phyloP scores from a whole-genome alignment of 2,113 vertebrate genomes.

The Dromiciops gliroides region DNA sequence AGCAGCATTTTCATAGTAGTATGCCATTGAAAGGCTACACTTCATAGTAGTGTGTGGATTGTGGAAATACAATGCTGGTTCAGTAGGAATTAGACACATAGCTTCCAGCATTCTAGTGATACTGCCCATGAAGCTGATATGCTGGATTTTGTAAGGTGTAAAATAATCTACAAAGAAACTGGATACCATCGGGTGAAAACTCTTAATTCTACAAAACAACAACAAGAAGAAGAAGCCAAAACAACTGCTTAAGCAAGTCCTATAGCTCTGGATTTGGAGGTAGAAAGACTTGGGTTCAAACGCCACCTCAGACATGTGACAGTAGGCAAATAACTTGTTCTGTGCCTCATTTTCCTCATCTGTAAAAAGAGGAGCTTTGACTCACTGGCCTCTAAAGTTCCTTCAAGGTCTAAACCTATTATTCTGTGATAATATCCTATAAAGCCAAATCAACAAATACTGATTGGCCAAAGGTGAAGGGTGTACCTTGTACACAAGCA shows the following conservation, averaged over 20 bases:
- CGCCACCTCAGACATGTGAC: not conserved
- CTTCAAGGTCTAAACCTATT: not conserved
- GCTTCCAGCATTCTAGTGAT: not conserved
- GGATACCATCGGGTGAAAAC: not conserved
- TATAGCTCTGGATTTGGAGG: not conserved
- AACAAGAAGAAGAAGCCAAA: not conserved
- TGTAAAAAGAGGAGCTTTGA: not conserved
- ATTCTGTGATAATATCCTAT: not conserved
- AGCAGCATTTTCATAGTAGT: not conserved
- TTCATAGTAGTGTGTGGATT: not conserved
- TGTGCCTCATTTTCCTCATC: not conserved
- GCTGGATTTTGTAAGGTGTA: not conserved
- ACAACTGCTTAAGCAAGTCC: not conserved
- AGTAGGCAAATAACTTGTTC: not conserved
- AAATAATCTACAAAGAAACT: not conserved
- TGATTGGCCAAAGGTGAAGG: not conserved
- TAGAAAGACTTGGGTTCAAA: not conserved
- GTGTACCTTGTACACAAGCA: not conserved
- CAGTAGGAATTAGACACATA: not conserved
- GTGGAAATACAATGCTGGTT: not conserved
- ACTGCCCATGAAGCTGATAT: not conserved
- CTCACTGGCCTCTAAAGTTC: not conserved
- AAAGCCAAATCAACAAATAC: not conserved
- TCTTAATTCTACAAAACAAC: not conserved
- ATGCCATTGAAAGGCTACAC: not conserved